phyloP scores from a whole-genome alignment of 2,797 vertebrate species.

The Rhyacichthys aspro region DNA sequence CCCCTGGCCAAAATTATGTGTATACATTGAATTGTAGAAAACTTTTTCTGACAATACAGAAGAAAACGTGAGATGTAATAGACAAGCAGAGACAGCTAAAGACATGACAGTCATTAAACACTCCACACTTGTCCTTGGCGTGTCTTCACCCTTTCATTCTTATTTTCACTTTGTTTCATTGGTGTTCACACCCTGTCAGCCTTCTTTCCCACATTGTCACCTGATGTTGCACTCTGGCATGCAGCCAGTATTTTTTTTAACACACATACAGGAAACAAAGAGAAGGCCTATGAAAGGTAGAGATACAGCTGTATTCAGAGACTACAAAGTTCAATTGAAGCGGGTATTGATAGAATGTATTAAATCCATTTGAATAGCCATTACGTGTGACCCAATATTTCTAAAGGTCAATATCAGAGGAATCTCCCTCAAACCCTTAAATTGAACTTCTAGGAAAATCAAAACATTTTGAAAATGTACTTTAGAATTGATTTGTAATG shows the following conservation, averaged over 20 bases:
- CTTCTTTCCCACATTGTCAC: slow-evolving; percentile 43
- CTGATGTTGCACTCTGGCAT: slow-evolving; percentile 32
- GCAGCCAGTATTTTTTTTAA: slow-evolving; percentile 46
- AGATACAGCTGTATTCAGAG: not conserved
- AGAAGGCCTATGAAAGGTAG: not conserved
- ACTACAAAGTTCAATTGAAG: not conserved
- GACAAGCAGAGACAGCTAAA: slow-evolving; percentile 17
- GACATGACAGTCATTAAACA: slow-evolving; percentile 33
- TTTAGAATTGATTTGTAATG: too few relatives aligned
- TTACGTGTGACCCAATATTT: too few relatives aligned
- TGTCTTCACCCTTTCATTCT: slow-evolving; percentile 35
- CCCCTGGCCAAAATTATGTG: not conserved
- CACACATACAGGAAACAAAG: slow-evolving; percentile 26
- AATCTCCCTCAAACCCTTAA: too few relatives aligned
- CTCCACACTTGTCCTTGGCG: slow-evolving; percentile 10
- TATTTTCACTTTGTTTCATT: slow-evolving; percentile 58
- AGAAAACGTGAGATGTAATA: slow-evolving; percentile 1
- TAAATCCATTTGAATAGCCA: not conserved
- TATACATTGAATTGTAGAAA: not conserved
- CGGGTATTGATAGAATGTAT: not conserved
- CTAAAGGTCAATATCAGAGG: too few relatives aligned
- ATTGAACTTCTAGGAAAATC: too few relatives aligned
- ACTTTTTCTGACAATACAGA: not conserved
- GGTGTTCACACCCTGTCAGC: slow-evolving; percentile 45
- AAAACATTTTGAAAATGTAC: too few relatives aligned